Percentiles rank a stretch among this genome's conserved stretches.
Conservation (phyloP, 2,113 vertebrate species). For the Coturnix japonica region DNA sequence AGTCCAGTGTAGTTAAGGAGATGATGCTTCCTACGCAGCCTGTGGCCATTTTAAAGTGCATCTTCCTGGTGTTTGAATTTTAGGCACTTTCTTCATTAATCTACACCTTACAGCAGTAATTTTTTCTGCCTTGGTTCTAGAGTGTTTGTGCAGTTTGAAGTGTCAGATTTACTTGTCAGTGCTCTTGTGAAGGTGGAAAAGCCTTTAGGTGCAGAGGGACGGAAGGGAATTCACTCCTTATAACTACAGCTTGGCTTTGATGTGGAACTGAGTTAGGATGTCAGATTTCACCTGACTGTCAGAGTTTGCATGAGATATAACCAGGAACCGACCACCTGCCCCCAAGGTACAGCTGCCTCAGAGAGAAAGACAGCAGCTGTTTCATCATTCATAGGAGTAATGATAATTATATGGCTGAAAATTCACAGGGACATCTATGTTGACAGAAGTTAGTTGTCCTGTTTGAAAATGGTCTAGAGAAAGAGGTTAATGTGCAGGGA, state of each 20-base stretch:
- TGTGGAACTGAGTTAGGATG: neutral
- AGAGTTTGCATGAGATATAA: neutral
- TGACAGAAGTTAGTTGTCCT: neutral
- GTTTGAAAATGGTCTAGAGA: constrained; percentile 22
- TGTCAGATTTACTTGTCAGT: neutral
- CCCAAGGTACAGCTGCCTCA: neutral
- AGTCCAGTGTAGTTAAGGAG: neutral
- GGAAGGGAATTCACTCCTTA: neutral
- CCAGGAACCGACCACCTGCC: neutral
- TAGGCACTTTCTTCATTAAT: neutral
- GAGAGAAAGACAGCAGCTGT: neutral
- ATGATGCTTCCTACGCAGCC: neutral
- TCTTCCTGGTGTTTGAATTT: neutral
- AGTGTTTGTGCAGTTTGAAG: neutral
- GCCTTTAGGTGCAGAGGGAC: neutral
- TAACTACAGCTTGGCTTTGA: neutral
- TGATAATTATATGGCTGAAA: neutral
- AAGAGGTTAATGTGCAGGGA: constrained; percentile 21
- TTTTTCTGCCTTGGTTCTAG: neutral
- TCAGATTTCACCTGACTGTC: neutral
- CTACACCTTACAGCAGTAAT: neutral
- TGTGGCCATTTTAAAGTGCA: neutral
- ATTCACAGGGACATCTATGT: neutral
- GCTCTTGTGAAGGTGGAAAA: neutral
- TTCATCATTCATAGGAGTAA: neutral